These are phyloP conservation scores for Apamea epomidion DNA, from an alignment of 2,888 invertebrate genomes.

Conservation along the genomic window DNA sequence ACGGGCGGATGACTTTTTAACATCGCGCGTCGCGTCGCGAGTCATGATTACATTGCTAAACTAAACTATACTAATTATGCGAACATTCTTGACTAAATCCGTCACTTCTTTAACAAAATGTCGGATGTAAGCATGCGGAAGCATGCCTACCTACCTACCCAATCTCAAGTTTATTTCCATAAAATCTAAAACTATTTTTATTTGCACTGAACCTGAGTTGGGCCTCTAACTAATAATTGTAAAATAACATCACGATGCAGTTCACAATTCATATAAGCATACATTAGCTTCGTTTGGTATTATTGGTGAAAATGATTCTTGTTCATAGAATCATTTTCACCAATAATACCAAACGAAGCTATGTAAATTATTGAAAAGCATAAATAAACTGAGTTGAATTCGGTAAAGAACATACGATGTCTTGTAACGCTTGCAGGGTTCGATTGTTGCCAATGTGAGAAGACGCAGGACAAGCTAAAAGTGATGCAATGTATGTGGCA, in stretches of 20 bases:
- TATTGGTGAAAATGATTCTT: too few relatives aligned
- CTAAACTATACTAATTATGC: conserved; percentile 30
- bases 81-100: neutral
- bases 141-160: neutral
- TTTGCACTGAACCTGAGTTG: neutral
- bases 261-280: neutral
- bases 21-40: neutral
- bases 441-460: neutral
- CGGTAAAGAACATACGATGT: neutral
- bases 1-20: neutral
- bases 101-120: neutral
- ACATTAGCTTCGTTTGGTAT: too few relatives aligned
- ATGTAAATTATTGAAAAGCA: neutral
- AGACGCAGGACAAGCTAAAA: neutral
- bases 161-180: neutral
- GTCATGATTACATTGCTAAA: conserved; percentile 9
- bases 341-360: neutral
- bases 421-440: neutral
- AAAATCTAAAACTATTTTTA: neutral
- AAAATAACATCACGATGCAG: neutral
- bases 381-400: neutral
- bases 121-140: too few relatives aligned
- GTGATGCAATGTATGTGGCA: neutral
- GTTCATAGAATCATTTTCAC: neutral
- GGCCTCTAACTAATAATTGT: neutral